These are phyloP conservation scores for Psettodes erumei DNA, from an alignment of 2,113 vertebrate species.

Conservation along the genomic window DNA sequence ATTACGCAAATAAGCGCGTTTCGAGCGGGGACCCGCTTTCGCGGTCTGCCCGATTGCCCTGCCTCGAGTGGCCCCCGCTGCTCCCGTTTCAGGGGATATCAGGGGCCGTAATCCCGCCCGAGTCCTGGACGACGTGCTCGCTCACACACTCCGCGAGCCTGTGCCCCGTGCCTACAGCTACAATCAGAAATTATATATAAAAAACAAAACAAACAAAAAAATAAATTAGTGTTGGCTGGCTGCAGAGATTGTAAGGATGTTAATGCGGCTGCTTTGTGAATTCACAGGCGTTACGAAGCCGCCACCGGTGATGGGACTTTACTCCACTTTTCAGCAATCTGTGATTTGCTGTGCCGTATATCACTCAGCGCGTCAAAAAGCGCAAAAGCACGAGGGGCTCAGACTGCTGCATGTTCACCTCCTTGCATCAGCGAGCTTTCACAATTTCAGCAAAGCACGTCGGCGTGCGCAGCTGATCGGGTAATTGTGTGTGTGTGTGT, in stretches of 20 bases:
- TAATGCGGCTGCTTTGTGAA: constrained; percentile 41
- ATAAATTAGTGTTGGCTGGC: constrained; percentile 4
- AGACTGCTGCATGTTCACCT: constrained; percentile 44
- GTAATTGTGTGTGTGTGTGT: no score
- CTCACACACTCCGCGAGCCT: constrained; percentile 47
- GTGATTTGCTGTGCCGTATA: constrained; percentile 28
- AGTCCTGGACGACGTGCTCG: constrained; percentile 59
- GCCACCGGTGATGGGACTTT: constrained; percentile 25
- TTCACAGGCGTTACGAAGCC: constrained; percentile 39
- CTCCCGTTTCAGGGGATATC: constrained; percentile 73
- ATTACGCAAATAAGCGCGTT: constrained; percentile 79
- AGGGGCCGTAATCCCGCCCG: constrained; percentile 70
- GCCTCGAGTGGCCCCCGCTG: constrained; percentile 68
- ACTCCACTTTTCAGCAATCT: constrained; percentile 29
- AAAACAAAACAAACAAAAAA: no score
- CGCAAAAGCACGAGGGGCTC: constrained; percentile 56
- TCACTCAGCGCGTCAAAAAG: constrained; percentile 71
- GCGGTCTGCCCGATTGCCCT: constrained; percentile 60
- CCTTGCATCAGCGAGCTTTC: constrained; percentile 70
- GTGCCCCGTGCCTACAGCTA: constrained; percentile 16
- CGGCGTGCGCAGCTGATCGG: constrained; percentile 41
- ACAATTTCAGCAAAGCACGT: constrained; percentile 68
- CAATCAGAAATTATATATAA: constrained; percentile 33
- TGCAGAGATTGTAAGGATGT: not conserved
- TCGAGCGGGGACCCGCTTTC: constrained; percentile 59